phyloP scores from a whole-genome alignment of 2,113 vertebrate species.

The Beaufortia kweichowensis region DNA sequence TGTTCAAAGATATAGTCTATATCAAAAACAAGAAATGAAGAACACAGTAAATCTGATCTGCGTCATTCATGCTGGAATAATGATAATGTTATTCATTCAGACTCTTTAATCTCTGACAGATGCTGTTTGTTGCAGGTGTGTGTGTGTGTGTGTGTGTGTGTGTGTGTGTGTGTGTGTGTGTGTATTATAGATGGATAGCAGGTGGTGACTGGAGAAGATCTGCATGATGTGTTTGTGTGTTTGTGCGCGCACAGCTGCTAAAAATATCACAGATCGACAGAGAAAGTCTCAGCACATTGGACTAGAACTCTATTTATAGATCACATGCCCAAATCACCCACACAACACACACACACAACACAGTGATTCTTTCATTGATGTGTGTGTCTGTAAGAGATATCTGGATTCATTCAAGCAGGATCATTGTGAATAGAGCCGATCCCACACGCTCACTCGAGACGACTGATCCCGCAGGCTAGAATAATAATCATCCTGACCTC shows the following conservation, averaged over 20 bases:
- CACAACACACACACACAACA: too few relatives aligned
- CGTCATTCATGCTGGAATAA: background rate
- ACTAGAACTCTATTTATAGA: conserved; percentile 57
- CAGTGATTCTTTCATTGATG: conserved; percentile 1
- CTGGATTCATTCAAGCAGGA: background rate
- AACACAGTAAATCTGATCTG: too few relatives aligned
- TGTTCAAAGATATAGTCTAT: too few relatives aligned
- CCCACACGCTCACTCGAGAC: background rate
- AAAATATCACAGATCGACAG: conserved; percentile 69
- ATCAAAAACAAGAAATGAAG: too few relatives aligned
- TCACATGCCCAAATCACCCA: conserved; percentile 27
- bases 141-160: conserved; percentile 33
- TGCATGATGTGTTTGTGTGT: conserved; percentile 22
- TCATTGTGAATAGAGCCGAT: background rate
- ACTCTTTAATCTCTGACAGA: conserved; percentile 10
- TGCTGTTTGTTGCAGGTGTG: conserved; percentile 20
- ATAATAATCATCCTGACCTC: background rate
- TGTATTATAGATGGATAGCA: conserved; percentile 30
- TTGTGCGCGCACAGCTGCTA: conserved; percentile 48
- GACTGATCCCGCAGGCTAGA: background rate
- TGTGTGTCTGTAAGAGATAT: background rate
- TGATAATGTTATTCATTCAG: conserved; percentile 13
- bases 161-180: conserved; percentile 19
- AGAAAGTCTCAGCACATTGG: conserved; percentile 40
- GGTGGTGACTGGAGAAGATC: conserved; percentile 27